These are phyloP conservation scores for Callithrix jacchus DNA, from an alignment of 2,113 vertebrate genomes.

Conservation along the genomic window DNA sequence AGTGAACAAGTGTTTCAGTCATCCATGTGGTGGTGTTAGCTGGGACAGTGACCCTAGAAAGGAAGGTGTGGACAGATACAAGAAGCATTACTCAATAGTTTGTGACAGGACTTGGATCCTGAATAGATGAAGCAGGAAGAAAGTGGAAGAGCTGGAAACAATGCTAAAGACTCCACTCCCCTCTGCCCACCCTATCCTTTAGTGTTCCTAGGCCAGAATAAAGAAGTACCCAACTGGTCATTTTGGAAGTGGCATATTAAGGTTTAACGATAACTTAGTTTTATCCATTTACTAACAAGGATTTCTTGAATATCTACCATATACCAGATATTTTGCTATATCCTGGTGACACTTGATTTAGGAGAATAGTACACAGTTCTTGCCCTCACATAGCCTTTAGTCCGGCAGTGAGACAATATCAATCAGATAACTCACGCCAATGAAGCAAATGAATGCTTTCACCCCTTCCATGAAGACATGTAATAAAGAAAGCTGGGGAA, in stretches of 20 bases:
- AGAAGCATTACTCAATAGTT: not conserved
- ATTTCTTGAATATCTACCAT: not conserved
- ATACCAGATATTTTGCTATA: not conserved
- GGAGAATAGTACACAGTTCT: not conserved
- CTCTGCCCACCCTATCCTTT: not conserved
- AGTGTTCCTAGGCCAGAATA: not conserved
- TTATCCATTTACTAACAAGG: not conserved
- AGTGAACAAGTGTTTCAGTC: not conserved
- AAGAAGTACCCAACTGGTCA: not conserved
- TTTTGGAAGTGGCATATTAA: not conserved
- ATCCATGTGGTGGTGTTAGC: not conserved
- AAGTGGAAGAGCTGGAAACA: not conserved
- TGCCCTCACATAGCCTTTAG: not conserved
- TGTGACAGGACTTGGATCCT: not conserved
- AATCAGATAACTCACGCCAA: not conserved
- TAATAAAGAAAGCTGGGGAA: not conserved
- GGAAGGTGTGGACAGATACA: not conserved
- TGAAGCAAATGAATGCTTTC: not conserved
- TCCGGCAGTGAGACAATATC: not conserved
- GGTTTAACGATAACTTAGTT: not conserved
- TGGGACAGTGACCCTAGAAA: not conserved
- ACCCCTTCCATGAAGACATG: not conserved
- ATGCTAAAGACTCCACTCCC: not conserved
- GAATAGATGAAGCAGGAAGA: not conserved
- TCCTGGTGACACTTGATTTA: too few species aligned